These are phyloP conservation scores for Centropyge bicolor DNA, from an alignment of 2,797 vertebrate genomes.

Conservation along the genomic window DNA sequence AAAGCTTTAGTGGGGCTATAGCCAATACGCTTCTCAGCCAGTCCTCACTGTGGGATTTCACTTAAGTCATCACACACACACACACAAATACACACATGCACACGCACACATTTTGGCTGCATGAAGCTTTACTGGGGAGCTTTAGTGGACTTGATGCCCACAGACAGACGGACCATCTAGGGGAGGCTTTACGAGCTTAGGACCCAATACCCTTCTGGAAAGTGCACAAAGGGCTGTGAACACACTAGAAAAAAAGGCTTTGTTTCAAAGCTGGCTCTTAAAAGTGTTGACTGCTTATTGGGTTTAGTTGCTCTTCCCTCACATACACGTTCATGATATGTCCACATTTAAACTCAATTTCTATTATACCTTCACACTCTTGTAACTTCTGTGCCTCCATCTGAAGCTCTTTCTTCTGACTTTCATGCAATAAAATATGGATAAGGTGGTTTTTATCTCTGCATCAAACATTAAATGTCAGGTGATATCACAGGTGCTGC, in stretches of 20 bases:
- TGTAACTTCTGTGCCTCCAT: neutral
- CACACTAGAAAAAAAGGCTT: slow-evolving; percentile 44
- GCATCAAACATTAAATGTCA: slow-evolving; percentile 36
- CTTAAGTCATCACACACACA: slow-evolving; percentile 50
- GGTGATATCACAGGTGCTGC: neutral
- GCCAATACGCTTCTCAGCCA: slow-evolving; percentile 65
- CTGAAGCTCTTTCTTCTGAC: slow-evolving; percentile 16
- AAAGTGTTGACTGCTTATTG: slow-evolving; percentile 52
- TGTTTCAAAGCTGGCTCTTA: slow-evolving; percentile 55
- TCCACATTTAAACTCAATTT: slow-evolving; percentile 8
- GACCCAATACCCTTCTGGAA: slow-evolving; percentile 73
- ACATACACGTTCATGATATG: slow-evolving; percentile 13
- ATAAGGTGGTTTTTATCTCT: slow-evolving; percentile 55
- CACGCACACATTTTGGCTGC: slow-evolving; percentile 51
- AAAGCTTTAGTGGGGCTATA: slow-evolving; percentile 59
- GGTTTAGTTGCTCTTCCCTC: slow-evolving; percentile 24
- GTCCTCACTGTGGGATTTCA: slow-evolving; percentile 66
- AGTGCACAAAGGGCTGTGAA: slow-evolving; percentile 60
- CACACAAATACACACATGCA: slow-evolving; percentile 29
- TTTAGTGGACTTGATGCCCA: slow-evolving; percentile 68
- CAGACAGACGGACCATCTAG: slow-evolving; percentile 73
- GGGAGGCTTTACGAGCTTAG: slow-evolving; percentile 79
- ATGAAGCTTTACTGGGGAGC: slow-evolving; percentile 58
- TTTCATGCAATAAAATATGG: slow-evolving; percentile 50
- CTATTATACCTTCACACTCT: neutral